These are phyloP conservation scores for Drosophila histrio DNA, from an alignment of 2,888 invertebrate genomes.

Conservation along the genomic window DNA sequence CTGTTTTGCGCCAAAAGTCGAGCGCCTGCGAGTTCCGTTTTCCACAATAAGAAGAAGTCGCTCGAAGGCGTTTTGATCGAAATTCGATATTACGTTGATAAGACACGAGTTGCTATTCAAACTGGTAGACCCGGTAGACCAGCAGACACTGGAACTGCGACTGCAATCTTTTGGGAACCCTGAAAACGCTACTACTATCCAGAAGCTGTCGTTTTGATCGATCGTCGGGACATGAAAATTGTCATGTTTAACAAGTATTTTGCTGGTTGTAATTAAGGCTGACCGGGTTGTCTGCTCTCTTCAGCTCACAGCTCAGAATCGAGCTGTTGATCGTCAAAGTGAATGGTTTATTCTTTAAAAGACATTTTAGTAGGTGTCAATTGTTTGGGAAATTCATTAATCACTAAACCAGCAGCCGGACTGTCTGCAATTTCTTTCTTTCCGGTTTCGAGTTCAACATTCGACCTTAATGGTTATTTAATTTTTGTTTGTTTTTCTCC, in stretches of 20 bases:
- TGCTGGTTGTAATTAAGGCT: conserved; percentile 72
- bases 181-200: conserved; percentile 36
- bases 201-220: conserved; percentile 81
- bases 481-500: conserved; percentile 63
- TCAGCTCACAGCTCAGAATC: background rate
- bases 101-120: conserved; percentile 57
- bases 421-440: conserved; percentile 44
- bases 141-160: conserved; percentile 35
- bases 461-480: conserved; percentile 58
- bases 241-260: conserved; percentile 82
- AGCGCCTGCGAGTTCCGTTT: conserved; percentile 47
- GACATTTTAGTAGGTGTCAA: conserved; percentile 49
- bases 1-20: conserved; percentile 75
- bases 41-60: conserved; percentile 55
- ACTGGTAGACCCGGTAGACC: conserved; percentile 34
- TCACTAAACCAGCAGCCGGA: conserved; percentile 25
- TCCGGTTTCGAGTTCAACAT: conserved; percentile 19
- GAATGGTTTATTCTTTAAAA: conserved; percentile 15
- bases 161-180: conserved; percentile 66
- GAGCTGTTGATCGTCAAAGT: conserved; percentile 30
- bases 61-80: conserved; percentile 83
- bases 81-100: conserved; percentile 84
- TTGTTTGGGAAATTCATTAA: conserved; percentile 63
- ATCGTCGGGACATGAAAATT: conserved; percentile 80
- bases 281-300: conserved; percentile 6